Evolutionary conservation across 1,140 invertebrate genomes (phyloP).

Genomic region (Caerostris extrusa): DNA sequence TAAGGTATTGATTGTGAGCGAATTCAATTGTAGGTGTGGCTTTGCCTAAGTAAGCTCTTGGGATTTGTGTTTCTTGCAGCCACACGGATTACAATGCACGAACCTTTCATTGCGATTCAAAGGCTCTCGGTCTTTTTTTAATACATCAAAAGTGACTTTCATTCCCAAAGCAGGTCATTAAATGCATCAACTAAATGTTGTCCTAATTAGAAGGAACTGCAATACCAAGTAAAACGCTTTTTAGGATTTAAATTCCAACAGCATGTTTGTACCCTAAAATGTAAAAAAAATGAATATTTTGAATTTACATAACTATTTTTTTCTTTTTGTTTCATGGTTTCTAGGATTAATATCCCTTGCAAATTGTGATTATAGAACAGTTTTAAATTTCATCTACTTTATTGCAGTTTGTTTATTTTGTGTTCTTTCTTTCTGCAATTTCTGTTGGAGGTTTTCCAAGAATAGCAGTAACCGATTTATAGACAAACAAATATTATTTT

Average conservation of each 20-base stretch:
- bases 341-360: neutral
- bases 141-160: neutral
- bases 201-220: neutral
- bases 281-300: neutral
- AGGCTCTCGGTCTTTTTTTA: neutral
- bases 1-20: slow-evolving; percentile 40
- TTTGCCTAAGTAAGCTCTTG: slow-evolving; percentile 13
- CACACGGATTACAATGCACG: slow-evolving; percentile 6
- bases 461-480: too few relatives aligned
- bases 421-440: too few relatives aligned
- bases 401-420: too few relatives aligned
- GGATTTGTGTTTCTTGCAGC: slow-evolving; percentile 24
- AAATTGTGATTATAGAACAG: too few relatives aligned
- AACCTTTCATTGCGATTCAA: neutral
- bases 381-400: too few relatives aligned
- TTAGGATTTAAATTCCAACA: neutral
- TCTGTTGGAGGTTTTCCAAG: too few relatives aligned
- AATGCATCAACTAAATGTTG: neutral
- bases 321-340: neutral
- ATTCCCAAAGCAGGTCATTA: neutral
- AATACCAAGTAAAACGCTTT: neutral
- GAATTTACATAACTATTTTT: too few relatives aligned
- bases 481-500: too few relatives aligned
- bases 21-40: slow-evolving; percentile 53
- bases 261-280: neutral